These are phyloP conservation scores for Trichomycterus rosablanca DNA, from an alignment of 2,113 vertebrate species.

Conservation along the genomic window DNA sequence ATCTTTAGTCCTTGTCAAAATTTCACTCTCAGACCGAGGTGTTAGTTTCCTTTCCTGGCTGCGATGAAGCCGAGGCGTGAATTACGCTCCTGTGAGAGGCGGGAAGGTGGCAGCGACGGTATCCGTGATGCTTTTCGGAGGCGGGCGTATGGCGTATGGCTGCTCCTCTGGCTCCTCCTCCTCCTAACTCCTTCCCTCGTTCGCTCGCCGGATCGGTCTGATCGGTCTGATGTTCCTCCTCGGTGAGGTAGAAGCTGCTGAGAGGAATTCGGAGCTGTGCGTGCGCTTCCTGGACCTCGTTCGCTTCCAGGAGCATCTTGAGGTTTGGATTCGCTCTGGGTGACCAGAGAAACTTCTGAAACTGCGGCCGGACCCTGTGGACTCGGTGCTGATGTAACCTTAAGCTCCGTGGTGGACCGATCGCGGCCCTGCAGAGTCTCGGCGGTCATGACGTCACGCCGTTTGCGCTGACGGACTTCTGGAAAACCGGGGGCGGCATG, in stretches of 20 bases:
- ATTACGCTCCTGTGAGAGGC: conserved; percentile 20
- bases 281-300: neutral
- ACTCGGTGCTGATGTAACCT: conserved; percentile 1
- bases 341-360: too few species aligned
- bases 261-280: conserved; percentile 20
- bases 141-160: neutral
- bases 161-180: neutral
- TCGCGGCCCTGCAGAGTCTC: conserved; percentile 32
- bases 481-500: conserved; percentile 46
- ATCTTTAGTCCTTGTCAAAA: neutral
- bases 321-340: too few species aligned
- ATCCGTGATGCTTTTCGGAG: neutral
- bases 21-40: conserved; percentile 27
- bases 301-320: too few species aligned
- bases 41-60: conserved; percentile 29
- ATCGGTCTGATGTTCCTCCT: conserved; percentile 29
- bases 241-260: conserved; percentile 30
- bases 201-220: conserved; percentile 1
- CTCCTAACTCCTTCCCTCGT: neutral
- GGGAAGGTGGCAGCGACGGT: neutral
- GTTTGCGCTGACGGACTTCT: conserved; percentile 50
- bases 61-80: conserved; percentile 44
- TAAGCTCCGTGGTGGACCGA: neutral
- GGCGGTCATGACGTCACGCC: conserved; percentile 53
- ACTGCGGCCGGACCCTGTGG: too few species aligned